A percentile compares a stretch with the other conserved stretches of the same genome.
Evolutionary conservation across 2,797 vertebrate species (phyloP).

Genomic region (Lemur catta): DNA sequence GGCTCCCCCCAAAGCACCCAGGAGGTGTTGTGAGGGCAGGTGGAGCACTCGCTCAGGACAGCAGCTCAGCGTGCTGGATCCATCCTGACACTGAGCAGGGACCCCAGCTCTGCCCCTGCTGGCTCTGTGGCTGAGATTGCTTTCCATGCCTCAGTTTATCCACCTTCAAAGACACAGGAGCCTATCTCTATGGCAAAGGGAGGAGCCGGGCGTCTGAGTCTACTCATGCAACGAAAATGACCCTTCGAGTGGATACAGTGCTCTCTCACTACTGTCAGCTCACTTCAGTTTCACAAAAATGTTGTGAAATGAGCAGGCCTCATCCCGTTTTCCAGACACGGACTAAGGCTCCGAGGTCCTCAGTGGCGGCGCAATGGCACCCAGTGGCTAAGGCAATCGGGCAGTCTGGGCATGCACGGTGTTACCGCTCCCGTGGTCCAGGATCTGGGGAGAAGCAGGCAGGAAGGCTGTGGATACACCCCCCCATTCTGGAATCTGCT

Average conservation of each 20-base stretch:
- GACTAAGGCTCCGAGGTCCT: background rate
- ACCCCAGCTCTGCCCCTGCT: background rate
- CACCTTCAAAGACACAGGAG: background rate
- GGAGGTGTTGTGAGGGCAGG: background rate
- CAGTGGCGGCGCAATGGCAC: background rate
- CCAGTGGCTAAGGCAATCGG: background rate
- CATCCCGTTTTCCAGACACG: background rate
- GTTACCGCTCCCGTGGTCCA: background rate
- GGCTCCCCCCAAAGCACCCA: background rate
- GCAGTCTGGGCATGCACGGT: accelerated
- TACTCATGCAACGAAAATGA: accelerated
- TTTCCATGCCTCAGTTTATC: background rate
- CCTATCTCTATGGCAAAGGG: background rate
- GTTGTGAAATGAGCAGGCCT: background rate
- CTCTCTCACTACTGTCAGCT: background rate
- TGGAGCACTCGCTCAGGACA: background rate
- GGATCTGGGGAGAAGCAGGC: background rate
- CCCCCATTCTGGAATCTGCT: accelerated
- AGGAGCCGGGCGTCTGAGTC: background rate
- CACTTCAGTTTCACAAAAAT: background rate
- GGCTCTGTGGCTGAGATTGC: background rate
- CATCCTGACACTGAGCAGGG: accelerated
- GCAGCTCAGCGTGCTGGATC: background rate
- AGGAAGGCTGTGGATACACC: background rate
- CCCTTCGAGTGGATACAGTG: accelerated